Conservation (phyloP, 2,797 vertebrate genomes). For the Eurystomus glaucurus region DNA sequence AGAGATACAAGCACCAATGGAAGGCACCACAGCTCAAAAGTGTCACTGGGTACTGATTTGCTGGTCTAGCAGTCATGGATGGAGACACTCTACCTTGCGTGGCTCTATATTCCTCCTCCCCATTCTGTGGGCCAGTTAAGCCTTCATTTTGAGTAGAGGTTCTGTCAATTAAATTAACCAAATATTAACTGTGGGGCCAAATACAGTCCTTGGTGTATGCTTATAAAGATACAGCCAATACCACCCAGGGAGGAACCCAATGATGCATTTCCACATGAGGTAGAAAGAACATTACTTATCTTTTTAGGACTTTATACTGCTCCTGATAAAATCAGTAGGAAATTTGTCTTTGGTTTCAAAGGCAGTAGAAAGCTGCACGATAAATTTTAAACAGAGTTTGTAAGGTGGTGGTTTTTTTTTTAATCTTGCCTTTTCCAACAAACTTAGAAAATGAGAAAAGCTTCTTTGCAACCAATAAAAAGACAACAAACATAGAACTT, state of each 20-base stretch:
- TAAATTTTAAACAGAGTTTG: slow-evolving; percentile 16
- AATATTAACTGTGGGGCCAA: not conserved
- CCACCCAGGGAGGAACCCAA: not conserved
- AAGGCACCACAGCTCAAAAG: not conserved
- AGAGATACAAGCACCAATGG: accelerated
- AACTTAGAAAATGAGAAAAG: slow-evolving; percentile 3
- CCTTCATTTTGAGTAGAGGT: not conserved
- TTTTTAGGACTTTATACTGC: not conserved
- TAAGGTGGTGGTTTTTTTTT: not conserved
- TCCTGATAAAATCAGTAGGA: slow-evolving; percentile 25
- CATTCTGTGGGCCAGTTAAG: not conserved
- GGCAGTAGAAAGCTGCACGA: not conserved
- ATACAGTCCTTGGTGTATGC: not conserved
- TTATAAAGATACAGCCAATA: not conserved
- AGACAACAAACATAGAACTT: not conserved
- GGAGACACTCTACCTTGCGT: not conserved
- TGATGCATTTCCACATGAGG: not conserved
- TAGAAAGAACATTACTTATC: slow-evolving; percentile 1
- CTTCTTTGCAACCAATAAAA: not conserved
- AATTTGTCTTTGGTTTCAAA: slow-evolving; percentile 44
- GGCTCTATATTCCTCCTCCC: not conserved
- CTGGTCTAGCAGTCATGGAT: accelerated
- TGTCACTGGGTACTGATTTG: not conserved
- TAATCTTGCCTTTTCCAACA: not conserved
- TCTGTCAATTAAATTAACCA: not conserved